Evolutionary conservation across 2,113 vertebrate genomes (phyloP), one percentile per base, ranked within the genome.

Genomic region (Saimiri boliviensis): DNA sequence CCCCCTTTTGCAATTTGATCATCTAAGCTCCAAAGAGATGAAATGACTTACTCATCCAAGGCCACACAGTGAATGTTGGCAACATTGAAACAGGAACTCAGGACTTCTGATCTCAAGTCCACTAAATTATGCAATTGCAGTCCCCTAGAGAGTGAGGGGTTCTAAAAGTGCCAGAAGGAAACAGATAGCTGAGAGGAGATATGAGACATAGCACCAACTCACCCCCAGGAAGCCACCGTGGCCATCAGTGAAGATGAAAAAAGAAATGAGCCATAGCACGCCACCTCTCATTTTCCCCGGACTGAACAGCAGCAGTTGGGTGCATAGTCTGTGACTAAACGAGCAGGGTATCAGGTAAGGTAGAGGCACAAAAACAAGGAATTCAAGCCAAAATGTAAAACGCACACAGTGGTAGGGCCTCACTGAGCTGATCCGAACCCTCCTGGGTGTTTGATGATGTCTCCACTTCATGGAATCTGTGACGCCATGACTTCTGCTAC

Each of bases 231-330:
- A 56, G 68, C 6, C 20, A 2, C 25, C 0, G 0, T 0, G 5
- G 35, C 52, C 58, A 37, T 73, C 17, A 0, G 10, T 56, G 68
- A 93, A 8, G 0, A 6, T 45, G 92, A 97, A 66, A 68, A 95
- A 32, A 42, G 54, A 54, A 14, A 97, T 1, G 52, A 98, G 42
- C 91, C 94, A 96, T 60, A 96, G 4, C 9, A 25, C 1, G 1
- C 3, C 8, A 14, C 40, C 42, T 82, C 19, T 86, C 98, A 97
- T 98, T 40, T 42, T 97, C 30, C 21, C 25, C 5, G 68, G 56
- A 40, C 16, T 49, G 54, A 58, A 11, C 6, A 37, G 8, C 19
- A 37, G 86, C n/a, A 60, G 47, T 56, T 11, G 3, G 27, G 54
- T 5, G 54, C 86, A 40, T 35, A 49, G 60, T 52, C 70, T 95